These are phyloP conservation scores for Recurvirostra avosetta DNA, from an alignment of 2,113 vertebrate genomes.

Conservation along the genomic window DNA sequence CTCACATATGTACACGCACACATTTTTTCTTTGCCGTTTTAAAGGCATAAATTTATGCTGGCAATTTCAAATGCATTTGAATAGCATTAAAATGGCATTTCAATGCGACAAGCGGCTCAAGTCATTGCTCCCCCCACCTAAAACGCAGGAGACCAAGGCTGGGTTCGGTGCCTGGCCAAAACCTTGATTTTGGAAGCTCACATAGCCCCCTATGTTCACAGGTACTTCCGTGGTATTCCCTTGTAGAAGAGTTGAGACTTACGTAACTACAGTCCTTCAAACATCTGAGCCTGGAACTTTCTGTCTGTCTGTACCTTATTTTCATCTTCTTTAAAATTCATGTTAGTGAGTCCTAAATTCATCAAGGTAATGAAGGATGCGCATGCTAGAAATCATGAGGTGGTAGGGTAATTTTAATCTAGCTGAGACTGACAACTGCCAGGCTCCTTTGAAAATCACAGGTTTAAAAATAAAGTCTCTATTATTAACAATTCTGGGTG, in stretches of 20 bases:
- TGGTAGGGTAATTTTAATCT: conserved; percentile 18
- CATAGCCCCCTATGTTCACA: background rate
- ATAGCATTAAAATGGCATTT: background rate
- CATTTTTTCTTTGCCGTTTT: background rate
- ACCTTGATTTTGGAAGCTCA: background rate
- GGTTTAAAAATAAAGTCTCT: background rate
- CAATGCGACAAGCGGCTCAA: background rate
- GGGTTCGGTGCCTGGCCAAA: background rate
- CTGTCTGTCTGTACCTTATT: background rate
- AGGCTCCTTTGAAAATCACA: background rate
- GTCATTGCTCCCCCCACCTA: background rate
- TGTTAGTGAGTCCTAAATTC: background rate
- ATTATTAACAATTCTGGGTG: background rate
- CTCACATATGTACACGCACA: fast-evolving
- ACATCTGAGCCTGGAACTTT: background rate
- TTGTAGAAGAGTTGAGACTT: background rate
- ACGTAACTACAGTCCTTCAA: background rate
- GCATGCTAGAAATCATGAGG: background rate
- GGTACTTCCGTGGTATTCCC: background rate
- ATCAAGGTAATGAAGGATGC: background rate
- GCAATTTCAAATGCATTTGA: background rate
- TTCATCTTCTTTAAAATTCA: background rate
- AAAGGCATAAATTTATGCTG: background rate
- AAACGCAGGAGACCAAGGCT: background rate
- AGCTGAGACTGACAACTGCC: conserved; percentile 11